Evolutionary conservation across 2,888 invertebrate genomes (phyloP).

Genomic region (Polia nebulosa): DNA sequence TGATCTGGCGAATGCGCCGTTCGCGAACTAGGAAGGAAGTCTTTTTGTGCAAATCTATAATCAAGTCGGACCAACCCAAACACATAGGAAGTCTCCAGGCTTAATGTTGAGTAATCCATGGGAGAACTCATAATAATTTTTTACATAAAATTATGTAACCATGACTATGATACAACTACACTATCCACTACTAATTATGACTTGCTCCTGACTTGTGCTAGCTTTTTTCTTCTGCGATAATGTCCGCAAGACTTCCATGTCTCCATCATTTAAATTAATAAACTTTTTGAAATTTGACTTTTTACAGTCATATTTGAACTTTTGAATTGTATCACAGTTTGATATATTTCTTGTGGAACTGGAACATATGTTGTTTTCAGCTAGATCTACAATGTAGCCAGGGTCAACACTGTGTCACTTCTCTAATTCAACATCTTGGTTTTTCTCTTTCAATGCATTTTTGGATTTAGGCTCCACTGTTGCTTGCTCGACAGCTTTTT

Average conservation of each 20-base stretch:
- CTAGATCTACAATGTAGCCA: conserved; percentile 61
- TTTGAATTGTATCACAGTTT: conserved; percentile 79
- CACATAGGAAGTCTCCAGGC: background rate
- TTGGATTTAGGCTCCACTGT: conserved; percentile 55
- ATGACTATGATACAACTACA: conserved; percentile 18
- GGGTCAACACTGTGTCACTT: conserved; percentile 80
- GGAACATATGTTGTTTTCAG: conserved; percentile 66
- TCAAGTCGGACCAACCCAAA: conserved; percentile 11
- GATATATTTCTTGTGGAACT: conserved; percentile 68
- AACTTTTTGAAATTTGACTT: conserved; percentile 69
- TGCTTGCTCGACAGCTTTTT: conserved; percentile 62
- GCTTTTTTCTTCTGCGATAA: conserved; percentile 70
- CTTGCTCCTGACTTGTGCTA: conserved; percentile 43
- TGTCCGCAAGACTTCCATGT: conserved; percentile 75
- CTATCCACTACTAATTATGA: conserved; percentile 16
- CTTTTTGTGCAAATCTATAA: conserved; percentile 28
- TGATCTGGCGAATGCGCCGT: no score
- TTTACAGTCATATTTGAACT: conserved; percentile 77
- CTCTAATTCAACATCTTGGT: conserved; percentile 76
- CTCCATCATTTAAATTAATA: conserved; percentile 74
- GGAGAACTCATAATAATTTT: conserved; percentile 18
- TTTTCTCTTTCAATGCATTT: conserved; percentile 60
- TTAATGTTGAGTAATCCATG: background rate
- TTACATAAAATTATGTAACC: conserved; percentile 19
- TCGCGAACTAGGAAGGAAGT: background rate